Conservation (phyloP, 1,140 invertebrate species). For the Bombus confusus region DNA sequence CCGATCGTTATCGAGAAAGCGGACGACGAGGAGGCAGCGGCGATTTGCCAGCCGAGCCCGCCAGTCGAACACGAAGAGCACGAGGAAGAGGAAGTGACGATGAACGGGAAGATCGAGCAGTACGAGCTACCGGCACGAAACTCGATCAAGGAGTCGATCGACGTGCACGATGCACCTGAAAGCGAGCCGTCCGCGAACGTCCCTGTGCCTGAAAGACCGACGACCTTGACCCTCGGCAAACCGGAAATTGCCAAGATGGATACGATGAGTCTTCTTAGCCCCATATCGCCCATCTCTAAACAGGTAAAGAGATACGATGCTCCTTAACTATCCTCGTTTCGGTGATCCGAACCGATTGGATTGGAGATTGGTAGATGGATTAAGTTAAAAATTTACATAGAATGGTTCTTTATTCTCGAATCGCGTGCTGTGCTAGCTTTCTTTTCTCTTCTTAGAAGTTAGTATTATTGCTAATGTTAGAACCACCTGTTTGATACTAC, state of each 20-base stretch:
- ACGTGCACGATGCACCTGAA: slow-evolving; percentile 47
- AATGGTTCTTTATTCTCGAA: not conserved
- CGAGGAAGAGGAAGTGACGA: slow-evolving; percentile 53
- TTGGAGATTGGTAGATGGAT: not conserved
- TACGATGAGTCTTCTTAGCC: slow-evolving; percentile 67
- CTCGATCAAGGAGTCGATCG: slow-evolving; percentile 45
- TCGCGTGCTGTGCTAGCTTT: not conserved
- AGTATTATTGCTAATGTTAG: too few relatives aligned
- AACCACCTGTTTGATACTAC: not conserved
- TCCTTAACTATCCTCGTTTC: too few relatives aligned
- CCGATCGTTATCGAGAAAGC: slow-evolving; percentile 74
- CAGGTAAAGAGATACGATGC: slow-evolving; percentile 66
- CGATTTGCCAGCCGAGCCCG: slow-evolving; percentile 60
- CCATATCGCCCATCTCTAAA: slow-evolving; percentile 73
- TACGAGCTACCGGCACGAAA: slow-evolving; percentile 32
- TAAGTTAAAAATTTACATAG: not conserved
- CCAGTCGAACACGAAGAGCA: slow-evolving; percentile 70
- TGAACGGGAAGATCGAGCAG: slow-evolving; percentile 41
- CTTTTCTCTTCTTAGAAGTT: not conserved
- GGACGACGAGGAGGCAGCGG: slow-evolving; percentile 57
- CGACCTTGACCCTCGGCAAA: slow-evolving; percentile 57
- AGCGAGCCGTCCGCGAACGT: slow-evolving; percentile 4
- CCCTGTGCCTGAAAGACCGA: slow-evolving; percentile 56
- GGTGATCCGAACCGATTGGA: not conserved
- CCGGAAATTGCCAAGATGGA: slow-evolving; percentile 43